Evolutionary conservation across 2,113 vertebrate genomes (phyloP), one percentile per base, ranked within the genome.

Genomic region (Pithys albifrons): DNA sequence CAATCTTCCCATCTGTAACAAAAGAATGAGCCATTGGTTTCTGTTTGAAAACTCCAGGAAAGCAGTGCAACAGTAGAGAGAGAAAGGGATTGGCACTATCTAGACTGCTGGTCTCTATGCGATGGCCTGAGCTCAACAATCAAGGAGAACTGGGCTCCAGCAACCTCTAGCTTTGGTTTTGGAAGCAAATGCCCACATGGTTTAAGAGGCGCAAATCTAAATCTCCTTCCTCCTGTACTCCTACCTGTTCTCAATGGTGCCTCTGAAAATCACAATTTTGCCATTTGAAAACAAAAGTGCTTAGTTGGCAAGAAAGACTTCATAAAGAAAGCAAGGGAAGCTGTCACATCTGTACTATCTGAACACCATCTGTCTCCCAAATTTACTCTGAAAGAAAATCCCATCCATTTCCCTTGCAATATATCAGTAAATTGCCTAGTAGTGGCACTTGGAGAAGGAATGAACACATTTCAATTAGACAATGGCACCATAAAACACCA

Each of bases 341-440:
- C 95, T 93, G 95, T 87, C 96, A 95, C 95, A 97, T 97, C 88
- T 95, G 95, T 85, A 96, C 91, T 83, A 54, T 90, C 79, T 94
- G 76, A 96, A 93, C 81, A 89, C 97, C 97, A 97, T 97, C 97
- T 98, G 96, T 93, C 95, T 97, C 88, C 78, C 39, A 78, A 96
- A 77, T 97, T 95, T 94, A 74, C 58, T 88, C 79, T 37, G 66
- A 85, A 85, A 88, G 75, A 95, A 95, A 97, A 97, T 88, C 88
- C 82, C 78, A 91, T 87, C 64, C 66, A 95, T 57, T 93, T 95
- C 72, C 92, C 46, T 57, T 93, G 66, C 66, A 95, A 91, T 64
- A 48, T 58, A 96, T 79, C 81, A 93, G 69, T 78, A 92, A 96
- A 97, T 94, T 91, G 89, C 62, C 97, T 91, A 93, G 52, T 72